Evolutionary conservation across 2,888 invertebrate species (phyloP), one percentile per base, ranked within the genome.

Genomic region (Spisula subtruncata): DNA sequence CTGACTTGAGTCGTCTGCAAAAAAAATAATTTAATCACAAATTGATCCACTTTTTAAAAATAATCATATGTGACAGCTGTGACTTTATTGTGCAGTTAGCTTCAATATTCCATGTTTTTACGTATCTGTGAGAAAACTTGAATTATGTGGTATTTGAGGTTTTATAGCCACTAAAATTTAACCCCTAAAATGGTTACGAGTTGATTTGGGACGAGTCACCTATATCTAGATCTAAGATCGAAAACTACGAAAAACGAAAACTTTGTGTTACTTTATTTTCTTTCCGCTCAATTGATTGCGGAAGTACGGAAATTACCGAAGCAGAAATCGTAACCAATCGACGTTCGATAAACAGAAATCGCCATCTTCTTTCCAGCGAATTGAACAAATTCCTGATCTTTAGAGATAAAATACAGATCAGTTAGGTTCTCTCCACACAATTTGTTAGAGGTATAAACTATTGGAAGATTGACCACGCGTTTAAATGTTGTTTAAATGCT

Each of bases 291-390:
- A 8, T 75, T 32, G 25, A 75, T 75, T 32, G 75, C 75, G 75
- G 75, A 75, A 75, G 75, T 75, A 75, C 75, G 75, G 75, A 75
- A 75, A 75, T 75, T 75, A 18, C 75, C 75, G 75, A 75, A 75
- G 75, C 25, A 75, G 35, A 35, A 75, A 35, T 75, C 75, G 75
- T 75, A 75, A 75, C 75, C 75, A 75, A 75, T 75, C 75, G 75
- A 32, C 29, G 75, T 75, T 75, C 75, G 75, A 75, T 75, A 75
- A 75, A 75, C 75, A 75, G 75, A 75, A 75, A 75, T 75, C 75
- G 75, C 75, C 75, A 75, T 75, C 35, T 75, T 75, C 75, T 75
- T 75, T 75, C 75, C 35, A 75, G 75, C 75, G 32, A 35, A 35
- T 25, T 29, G 32, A 75, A 25, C 29, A 75, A 75, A 25, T 66